These are phyloP conservation scores for Dorcus parallelipipedus DNA, from an alignment of 2,888 invertebrate species.

Conservation along the genomic window DNA sequence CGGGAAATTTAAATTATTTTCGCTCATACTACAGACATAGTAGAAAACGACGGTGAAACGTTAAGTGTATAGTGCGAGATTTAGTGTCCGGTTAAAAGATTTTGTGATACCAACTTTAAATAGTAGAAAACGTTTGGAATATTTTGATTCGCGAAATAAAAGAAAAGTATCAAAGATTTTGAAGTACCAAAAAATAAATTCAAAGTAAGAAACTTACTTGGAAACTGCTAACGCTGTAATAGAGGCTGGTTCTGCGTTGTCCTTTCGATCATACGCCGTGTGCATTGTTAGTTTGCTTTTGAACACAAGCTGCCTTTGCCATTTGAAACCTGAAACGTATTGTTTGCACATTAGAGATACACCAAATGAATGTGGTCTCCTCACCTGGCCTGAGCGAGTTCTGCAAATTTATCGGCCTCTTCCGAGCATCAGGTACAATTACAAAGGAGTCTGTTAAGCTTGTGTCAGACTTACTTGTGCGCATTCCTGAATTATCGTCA, in stretches of 20 bases:
- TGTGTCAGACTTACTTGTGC: constrained; percentile 87
- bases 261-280: constrained; percentile 93
- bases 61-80: too few species aligned
- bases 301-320: constrained; percentile 89
- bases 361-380: not conserved
- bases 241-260: constrained; percentile 95
- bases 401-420: constrained; percentile 47
- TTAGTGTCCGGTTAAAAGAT: too few species aligned
- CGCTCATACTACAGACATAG: too few species aligned
- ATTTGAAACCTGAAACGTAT: constrained; percentile 64
- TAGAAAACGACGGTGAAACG: too few species aligned
- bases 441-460: constrained; percentile 90
- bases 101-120: too few species aligned
- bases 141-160: not conserved
- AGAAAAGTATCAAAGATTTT: not conserved
- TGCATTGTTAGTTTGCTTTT: constrained; percentile 97
- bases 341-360: too few species aligned
- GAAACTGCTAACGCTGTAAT: constrained; percentile 93
- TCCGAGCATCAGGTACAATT: constrained; percentile 62
- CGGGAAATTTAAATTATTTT: too few species aligned
- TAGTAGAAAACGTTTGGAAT: too few species aligned
- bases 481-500: constrained; percentile 55
- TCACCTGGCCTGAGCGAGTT: constrained; percentile 44
- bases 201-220: constrained; percentile 50
- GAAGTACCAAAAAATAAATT: not conserved